Percentiles rank a stretch among this genome's conserved stretches.
Evolutionary conservation across 2,888 invertebrate species (phyloP).

Genomic region (Dendrolimus pini): DNA sequence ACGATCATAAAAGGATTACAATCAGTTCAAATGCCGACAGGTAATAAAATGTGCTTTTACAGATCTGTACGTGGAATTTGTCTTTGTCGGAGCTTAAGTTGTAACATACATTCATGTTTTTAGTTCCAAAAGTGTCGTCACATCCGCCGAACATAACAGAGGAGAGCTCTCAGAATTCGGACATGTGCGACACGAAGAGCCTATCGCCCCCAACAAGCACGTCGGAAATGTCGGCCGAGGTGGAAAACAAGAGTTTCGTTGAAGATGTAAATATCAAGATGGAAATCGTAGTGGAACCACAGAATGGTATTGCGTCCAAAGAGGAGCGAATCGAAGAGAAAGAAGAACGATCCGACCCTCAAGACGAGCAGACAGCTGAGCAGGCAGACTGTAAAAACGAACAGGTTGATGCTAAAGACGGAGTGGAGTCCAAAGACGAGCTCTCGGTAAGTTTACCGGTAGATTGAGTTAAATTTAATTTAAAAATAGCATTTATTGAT

Average conservation of each 20-base stretch:
- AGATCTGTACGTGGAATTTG: too few species aligned
- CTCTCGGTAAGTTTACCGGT: constrained; percentile 21
- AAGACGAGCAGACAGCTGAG: too few species aligned
- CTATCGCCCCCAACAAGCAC: constrained; percentile 51
- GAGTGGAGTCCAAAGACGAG: constrained; percentile 13
- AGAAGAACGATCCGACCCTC: constrained; percentile 11
- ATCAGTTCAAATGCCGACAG: too few species aligned
- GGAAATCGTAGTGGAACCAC: constrained; percentile 27
- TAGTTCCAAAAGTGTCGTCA: constrained; percentile 34
- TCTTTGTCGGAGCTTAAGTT: too few species aligned
- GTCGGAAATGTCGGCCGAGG: constrained; percentile 46
- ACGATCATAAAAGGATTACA: too few species aligned
- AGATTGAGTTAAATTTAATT: too few species aligned
- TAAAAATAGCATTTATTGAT: neutral
- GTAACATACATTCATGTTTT: constrained; percentile 9
- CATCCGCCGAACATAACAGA: constrained; percentile 48
- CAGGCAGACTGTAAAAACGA: too few species aligned
- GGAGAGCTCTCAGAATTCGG: constrained; percentile 61
- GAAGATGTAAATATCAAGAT: constrained; percentile 17
- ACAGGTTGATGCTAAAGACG: too few species aligned
- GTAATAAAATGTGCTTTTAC: too few species aligned
- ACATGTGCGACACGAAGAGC: constrained; percentile 52
- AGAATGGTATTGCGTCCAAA: constrained; percentile 9
- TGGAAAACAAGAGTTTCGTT: constrained; percentile 21
- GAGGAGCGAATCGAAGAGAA: constrained; percentile 19